Evolutionary conservation across 2,113 vertebrate species (phyloP).

Genomic region (Polypterus bichir): DNA sequence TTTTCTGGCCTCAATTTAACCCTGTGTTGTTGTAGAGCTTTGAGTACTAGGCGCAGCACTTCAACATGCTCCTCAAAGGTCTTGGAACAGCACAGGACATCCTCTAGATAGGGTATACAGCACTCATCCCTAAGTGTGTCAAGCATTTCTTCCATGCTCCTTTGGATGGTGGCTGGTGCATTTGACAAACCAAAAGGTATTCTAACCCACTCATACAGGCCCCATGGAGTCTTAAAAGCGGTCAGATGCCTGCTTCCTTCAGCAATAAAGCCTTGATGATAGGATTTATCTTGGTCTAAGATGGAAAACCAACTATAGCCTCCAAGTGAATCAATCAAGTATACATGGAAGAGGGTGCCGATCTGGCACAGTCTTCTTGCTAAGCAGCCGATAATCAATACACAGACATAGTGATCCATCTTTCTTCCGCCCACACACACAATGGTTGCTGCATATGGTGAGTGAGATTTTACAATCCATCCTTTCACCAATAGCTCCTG

Average conservation of each 20-base stretch:
- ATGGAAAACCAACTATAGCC: constrained; percentile 14
- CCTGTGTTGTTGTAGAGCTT: constrained; percentile 14
- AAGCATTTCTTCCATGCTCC: constrained; percentile 18
- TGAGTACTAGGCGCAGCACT: constrained; percentile 8
- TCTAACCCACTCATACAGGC: constrained; percentile 20
- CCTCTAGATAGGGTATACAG: constrained; percentile 15
- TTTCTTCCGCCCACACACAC: no score
- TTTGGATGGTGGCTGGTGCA: constrained; percentile 6
- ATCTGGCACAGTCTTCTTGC: no score
- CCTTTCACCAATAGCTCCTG: no score
- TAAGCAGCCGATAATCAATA: no score
- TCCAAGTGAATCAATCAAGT: no score
- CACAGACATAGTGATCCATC: no score
- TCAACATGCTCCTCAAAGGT: constrained; percentile 17
- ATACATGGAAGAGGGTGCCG: no score
- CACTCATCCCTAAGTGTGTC: constrained; percentile 9
- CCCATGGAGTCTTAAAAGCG: background rate
- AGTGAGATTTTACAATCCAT: no score
- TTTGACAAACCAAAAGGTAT: constrained; percentile 21
- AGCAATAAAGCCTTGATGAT: constrained; percentile 11
- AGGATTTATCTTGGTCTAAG: constrained; percentile 20
- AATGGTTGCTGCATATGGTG: no score
- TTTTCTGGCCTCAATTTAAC: constrained; percentile 20
- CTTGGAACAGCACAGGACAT: constrained; percentile 11
- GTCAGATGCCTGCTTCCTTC: constrained; percentile 3